Evolutionary conservation across 2,888 invertebrate species (phyloP).

Genomic region (Gari tellinella): DNA sequence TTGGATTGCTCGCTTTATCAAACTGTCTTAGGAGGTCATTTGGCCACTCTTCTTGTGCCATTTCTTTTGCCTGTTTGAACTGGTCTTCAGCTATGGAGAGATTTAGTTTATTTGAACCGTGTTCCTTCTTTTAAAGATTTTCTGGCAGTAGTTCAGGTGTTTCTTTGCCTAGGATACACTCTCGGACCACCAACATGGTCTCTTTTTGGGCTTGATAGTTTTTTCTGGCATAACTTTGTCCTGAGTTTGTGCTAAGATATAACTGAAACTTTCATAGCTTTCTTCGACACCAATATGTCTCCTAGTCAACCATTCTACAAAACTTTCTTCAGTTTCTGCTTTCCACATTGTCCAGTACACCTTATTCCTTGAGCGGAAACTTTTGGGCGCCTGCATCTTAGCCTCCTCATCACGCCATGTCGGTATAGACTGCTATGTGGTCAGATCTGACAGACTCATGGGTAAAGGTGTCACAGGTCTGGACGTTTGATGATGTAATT

Average conservation of each 20-base stretch:
- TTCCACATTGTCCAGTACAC: no score
- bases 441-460: constrained; percentile 1
- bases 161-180: background rate
- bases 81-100: no score
- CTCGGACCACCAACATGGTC: background rate
- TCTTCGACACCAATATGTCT: background rate
- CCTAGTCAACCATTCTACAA: no score
- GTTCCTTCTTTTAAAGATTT: no score
- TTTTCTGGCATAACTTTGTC: constrained; percentile 1
- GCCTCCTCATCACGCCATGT: background rate
- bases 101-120: no score
- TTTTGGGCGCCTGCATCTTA: background rate
- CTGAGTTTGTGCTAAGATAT: background rate
- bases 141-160: background rate
- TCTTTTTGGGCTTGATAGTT: background rate
- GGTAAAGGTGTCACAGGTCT: background rate
- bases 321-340: no score
- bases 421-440: background rate
- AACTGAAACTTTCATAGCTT: background rate
- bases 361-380: no score
- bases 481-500: background rate
- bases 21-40: no score
- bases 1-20: no score
- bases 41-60: no score
- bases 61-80: no score